A percentile compares a stretch with the other conserved stretches of the same genome.
phyloP scores from a whole-genome alignment of 2,888 invertebrate species.

The Halictus ligatus region DNA sequence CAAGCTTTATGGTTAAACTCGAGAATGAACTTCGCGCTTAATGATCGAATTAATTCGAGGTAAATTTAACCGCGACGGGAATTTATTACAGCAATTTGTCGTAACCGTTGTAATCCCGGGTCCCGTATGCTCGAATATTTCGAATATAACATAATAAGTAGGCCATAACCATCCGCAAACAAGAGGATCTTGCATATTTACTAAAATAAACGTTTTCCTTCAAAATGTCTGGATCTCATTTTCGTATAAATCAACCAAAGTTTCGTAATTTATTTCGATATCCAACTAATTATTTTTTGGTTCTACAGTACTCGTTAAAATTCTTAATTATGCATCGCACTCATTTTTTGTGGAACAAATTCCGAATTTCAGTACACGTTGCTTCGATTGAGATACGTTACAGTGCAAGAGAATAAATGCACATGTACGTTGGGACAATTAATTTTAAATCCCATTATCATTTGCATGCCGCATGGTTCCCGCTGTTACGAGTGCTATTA shows the following conservation, averaged over 20 bases:
- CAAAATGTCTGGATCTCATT: neutral
- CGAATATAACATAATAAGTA: neutral
- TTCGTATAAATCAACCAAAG: no score
- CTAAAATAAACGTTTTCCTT: neutral
- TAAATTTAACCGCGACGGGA: neutral
- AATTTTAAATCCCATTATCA: neutral
- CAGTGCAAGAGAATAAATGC: neutral
- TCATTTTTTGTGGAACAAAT: neutral
- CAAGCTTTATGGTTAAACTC: neutral
- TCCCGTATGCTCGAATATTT: neutral
- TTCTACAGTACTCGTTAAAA: no score
- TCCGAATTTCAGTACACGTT: neutral
- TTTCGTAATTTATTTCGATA: no score
- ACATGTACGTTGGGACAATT: neutral
- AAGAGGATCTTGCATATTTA: neutral
- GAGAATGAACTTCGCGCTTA: neutral
- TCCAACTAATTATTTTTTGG: no score
- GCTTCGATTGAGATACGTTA: neutral
- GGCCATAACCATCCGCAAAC: neutral
- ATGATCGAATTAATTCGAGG: slow-evolving; percentile 4
- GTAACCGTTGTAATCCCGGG: neutral
- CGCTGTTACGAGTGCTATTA: slow-evolving; percentile 7
- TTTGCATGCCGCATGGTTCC: neutral
- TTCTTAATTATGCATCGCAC: neutral
- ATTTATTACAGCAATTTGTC: neutral